Conservation (phyloP, 1,140 invertebrate genomes). For the Sminthurinus signatus region DNA sequence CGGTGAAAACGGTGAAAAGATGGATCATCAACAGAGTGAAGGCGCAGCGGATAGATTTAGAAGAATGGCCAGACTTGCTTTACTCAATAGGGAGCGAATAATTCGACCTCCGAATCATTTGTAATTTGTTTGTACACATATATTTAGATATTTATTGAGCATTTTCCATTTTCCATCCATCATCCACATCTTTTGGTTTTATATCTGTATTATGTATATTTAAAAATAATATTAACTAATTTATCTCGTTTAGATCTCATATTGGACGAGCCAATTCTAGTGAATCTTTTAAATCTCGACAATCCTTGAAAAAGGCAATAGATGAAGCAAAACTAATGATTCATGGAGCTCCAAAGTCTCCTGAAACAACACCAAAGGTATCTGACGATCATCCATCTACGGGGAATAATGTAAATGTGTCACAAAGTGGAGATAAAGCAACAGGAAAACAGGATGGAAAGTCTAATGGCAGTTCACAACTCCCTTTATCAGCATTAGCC, state of each 20-base stretch:
- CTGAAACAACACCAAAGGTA: no score
- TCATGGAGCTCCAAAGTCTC: no score
- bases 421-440: no score
- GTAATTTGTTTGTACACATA: neutral
- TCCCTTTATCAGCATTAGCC: no score
- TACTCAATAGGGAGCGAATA: slow-evolving; percentile 43
- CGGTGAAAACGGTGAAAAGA: slow-evolving; percentile 31
- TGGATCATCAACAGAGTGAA: slow-evolving; percentile 51
- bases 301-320: slow-evolving; percentile 66
- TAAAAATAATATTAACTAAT: no score
- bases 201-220: slow-evolving; percentile 28
- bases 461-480: no score
- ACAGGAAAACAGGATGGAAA: no score
- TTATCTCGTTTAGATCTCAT: no score
- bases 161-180: slow-evolving; percentile 45
- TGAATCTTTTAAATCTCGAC: slow-evolving; percentile 62
- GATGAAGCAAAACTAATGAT: slow-evolving; percentile 57
- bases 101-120: slow-evolving; percentile 17
- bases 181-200: slow-evolving; percentile 67
- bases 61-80: slow-evolving; percentile 63
- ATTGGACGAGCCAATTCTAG: slow-evolving; percentile 34
- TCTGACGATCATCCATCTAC: no score
- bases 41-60: slow-evolving; percentile 60
- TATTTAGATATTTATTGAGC: neutral
- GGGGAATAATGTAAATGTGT: no score